A percentile compares a stretch with the other conserved stretches of the same genome.
phyloP scores from a whole-genome alignment of 2,888 invertebrate species.

The Autographa gamma region DNA sequence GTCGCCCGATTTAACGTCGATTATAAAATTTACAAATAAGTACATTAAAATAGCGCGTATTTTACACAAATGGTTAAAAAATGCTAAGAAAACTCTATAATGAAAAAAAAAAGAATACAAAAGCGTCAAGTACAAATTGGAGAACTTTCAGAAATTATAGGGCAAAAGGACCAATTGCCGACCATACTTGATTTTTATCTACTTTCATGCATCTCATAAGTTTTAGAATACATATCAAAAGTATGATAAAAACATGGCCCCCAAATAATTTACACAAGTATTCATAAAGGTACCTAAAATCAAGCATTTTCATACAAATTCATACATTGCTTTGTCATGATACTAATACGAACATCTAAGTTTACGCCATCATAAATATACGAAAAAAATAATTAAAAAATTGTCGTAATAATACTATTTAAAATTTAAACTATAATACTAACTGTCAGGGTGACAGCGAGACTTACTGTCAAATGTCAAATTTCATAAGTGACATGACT shows the following conservation, averaged over 20 bases:
- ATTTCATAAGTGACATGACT: conserved; percentile 82
- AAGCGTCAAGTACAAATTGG: conserved; percentile 76
- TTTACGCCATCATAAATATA: conserved; percentile 86
- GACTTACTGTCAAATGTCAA: conserved; percentile 67
- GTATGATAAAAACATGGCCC: conserved; percentile 31
- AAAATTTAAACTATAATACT: conserved; percentile 64
- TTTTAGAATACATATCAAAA: conserved; percentile 19
- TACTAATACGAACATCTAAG: conserved; percentile 84
- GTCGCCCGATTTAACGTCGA: conserved; percentile 39
- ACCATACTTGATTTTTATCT: conserved; percentile 13
- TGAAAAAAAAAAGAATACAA: conserved; percentile 64
- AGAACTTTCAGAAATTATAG: conserved; percentile 22
- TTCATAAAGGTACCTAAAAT: conserved; percentile 68
- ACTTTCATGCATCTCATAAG: conserved; percentile 8
- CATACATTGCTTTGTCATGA: conserved; percentile 86
- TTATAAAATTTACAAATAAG: conserved; percentile 63
- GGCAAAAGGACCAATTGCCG: conserved; percentile 51
- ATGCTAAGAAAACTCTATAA: conserved; percentile 70
- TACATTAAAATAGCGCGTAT: conserved; percentile 60
- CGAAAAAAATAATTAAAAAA: conserved; percentile 74
- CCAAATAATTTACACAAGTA: conserved; percentile 75
- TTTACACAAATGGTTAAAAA: conserved; percentile 60
- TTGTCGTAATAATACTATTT: conserved; percentile 62
- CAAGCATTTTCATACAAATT: conserved; percentile 76
- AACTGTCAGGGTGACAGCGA: conserved; percentile 70